Base-by-base conservation (phyloP, 2,797 vertebrate species). In the Pipistrellus kuhlii region DNA sequence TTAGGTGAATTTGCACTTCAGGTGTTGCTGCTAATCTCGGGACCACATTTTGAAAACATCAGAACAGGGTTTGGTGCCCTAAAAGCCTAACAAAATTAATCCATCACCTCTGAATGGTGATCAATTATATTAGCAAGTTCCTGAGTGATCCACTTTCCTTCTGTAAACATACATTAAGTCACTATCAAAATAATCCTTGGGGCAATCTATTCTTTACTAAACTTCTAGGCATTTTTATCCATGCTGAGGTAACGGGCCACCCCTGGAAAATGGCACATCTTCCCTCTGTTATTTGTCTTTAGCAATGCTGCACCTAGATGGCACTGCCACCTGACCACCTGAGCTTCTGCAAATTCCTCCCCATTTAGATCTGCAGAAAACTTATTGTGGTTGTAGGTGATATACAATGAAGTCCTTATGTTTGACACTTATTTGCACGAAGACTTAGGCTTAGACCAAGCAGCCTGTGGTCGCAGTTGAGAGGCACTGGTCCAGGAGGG, bases 141-240 rank as follows among this genome's bases (percentile, higher is more conserved):
- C 51, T 44, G 35, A 89, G 25, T 23, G 38, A 76, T 57, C 17
- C 27, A 66, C 17, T 82, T 85, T 71, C 27, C 38, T 94, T 92
- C 55, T 71, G 11, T 78, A 91, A 88, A 32, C 13, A 87, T 71
- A 73, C 30, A 91, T 57, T 93, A 77, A 86, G 83, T 82, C 78
- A 92, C 27, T 46, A 75, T 77, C 21, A 86, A 53, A 93, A 69
- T 77, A 32, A 76, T 81, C 94, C 32, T 23, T 27, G 44, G 86
- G 23, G 35, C 23, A 73, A 17, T 68, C 66, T 83, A 75, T 44
- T 72, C 25, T 83, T 78, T 38, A 71, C 38, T 71, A 41, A 41
- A 82, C 48, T 91, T 88, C 85, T 76, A 32, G 17, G 80, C 7
- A 83, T 32, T 55, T 77, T 89, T 46, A 46, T 66, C n/a, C 51